phyloP scores from a whole-genome alignment of 1,140 invertebrate genomes.

The Pseudomyrmex cubaensis region DNA sequence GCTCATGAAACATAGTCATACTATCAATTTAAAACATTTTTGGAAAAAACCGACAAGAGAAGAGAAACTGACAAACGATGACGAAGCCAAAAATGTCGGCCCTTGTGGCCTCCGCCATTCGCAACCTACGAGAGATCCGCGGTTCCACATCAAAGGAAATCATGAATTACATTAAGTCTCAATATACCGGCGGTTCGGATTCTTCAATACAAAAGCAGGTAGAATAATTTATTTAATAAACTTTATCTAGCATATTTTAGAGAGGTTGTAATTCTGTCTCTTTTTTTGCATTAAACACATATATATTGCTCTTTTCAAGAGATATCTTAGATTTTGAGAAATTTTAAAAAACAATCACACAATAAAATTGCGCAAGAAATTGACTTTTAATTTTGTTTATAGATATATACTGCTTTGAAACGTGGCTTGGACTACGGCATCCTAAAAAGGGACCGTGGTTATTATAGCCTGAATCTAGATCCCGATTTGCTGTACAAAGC shows the following conservation, averaged over 20 bases:
- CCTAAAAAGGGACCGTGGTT: conserved; percentile 72
- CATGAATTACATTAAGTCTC: conserved; percentile 79
- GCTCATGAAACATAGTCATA: conserved; percentile 27
- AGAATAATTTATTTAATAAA: not conserved
- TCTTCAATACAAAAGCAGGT: conserved; percentile 77
- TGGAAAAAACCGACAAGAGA: not conserved
- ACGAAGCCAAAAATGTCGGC: conserved; percentile 78
- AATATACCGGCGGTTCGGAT: conserved; percentile 73
- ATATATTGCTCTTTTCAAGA: not conserved
- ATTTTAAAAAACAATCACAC: no score
- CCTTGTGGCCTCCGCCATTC: conserved; percentile 79
- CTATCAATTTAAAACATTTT: not conserved
- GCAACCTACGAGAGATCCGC: conserved; percentile 77
- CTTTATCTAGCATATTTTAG: conserved; percentile 6
- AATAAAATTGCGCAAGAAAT: not conserved
- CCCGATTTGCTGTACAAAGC: conserved; percentile 37
- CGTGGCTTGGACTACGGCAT: conserved; percentile 81
- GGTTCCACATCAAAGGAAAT: conserved; percentile 82
- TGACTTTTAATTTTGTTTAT: conserved; percentile 6
- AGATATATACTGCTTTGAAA: conserved; percentile 80
- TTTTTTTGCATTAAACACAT: no score
- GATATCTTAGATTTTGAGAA: no score
- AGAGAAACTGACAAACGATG: conserved; percentile 55
- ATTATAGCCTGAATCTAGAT: conserved; percentile 78
- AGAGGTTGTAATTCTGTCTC: not conserved